Evolutionary conservation across 2,888 invertebrate genomes (phyloP).

Genomic region (Stictocephala bisonia): DNA sequence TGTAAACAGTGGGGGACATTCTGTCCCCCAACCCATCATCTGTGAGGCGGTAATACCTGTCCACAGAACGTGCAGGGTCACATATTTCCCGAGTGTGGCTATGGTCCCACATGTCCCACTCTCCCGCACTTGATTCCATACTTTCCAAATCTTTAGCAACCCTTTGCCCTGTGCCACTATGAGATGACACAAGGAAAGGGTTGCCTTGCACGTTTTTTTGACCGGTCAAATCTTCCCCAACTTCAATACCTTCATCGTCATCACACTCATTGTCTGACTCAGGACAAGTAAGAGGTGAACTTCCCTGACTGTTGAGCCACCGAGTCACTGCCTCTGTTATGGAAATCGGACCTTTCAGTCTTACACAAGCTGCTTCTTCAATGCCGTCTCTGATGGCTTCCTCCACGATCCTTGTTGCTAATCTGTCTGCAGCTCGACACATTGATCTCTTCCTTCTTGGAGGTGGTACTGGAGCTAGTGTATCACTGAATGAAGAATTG

Average conservation of each 20-base stretch:
- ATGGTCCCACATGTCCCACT: conserved; percentile 48
- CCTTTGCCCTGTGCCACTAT: conserved; percentile 57
- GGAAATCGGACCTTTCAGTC: conserved; percentile 60
- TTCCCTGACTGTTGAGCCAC: conserved; percentile 65
- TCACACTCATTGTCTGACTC: conserved; percentile 49
- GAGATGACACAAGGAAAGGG: conserved; percentile 60
- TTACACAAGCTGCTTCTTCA: conserved; percentile 32
- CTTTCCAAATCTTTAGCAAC: conserved; percentile 55
- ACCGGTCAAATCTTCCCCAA: conserved; percentile 57
- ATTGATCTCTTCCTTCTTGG: conserved; percentile 51
- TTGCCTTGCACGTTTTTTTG: conserved; percentile 63
- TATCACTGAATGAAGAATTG: conserved; percentile 26
- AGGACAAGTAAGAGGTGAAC: conserved; percentile 30
- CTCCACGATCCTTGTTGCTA: conserved; percentile 46
- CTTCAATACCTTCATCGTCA: conserved; percentile 56
- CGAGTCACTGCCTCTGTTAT: conserved; percentile 72
- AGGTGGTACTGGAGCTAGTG: conserved; percentile 48
- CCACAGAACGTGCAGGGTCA: conserved; percentile 54
- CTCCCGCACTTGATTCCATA: conserved; percentile 46
- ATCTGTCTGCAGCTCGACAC: conserved; percentile 49
- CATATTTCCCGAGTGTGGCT: conserved; percentile 51
- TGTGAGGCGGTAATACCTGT: conserved; percentile 55
- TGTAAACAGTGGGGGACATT: conserved; percentile 41
- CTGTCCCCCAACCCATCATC: conserved; percentile 41
- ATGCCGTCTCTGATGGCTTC: conserved; percentile 46